Evolutionary conservation across 2,888 invertebrate species (phyloP).

Genomic region (Oeneis ivallda): DNA sequence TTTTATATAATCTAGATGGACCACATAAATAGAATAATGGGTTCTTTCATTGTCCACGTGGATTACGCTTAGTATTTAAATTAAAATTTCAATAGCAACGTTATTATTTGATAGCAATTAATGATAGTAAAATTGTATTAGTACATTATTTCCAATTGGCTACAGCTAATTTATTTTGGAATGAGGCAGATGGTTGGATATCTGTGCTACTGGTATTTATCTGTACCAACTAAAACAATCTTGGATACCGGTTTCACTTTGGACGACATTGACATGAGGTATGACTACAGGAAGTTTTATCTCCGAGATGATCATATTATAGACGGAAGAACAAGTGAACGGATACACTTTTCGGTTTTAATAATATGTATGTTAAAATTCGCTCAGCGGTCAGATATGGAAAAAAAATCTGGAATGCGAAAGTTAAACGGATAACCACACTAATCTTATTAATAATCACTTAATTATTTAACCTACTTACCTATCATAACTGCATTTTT

Average conservation of each 20-base stretch:
- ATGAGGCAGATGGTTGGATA: conserved; percentile 18
- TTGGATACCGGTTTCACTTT: conserved; percentile 25
- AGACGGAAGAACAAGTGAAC: conserved; percentile 17
- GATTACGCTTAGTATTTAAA: conserved; percentile 20
- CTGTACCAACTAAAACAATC: conserved; percentile 18
- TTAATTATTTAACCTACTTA: too few relatives aligned
- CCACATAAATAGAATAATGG: conserved; percentile 50
- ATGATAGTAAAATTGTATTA: conserved; percentile 18
- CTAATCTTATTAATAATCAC: neutral
- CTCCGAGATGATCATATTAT: conserved; percentile 15
- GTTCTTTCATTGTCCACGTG: conserved; percentile 56
- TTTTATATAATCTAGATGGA: conserved; percentile 64
- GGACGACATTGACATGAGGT: conserved; percentile 32
- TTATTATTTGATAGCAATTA: conserved; percentile 17
- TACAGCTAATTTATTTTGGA: conserved; percentile 20
- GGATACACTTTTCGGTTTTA: conserved; percentile 19
- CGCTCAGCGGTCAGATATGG: neutral
- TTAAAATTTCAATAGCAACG: conserved; percentile 24
- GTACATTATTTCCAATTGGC: conserved; percentile 15
- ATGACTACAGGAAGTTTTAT: conserved; percentile 23
- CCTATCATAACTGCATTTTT: too few relatives aligned
- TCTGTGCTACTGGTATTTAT: conserved; percentile 30
- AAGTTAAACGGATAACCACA: conserved; percentile 15
- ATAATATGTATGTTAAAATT: conserved; percentile 8
- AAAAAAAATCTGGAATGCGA: conserved; percentile 10